phyloP scores from a whole-genome alignment of 2,888 invertebrate species.

The Euzetes globulus region DNA sequence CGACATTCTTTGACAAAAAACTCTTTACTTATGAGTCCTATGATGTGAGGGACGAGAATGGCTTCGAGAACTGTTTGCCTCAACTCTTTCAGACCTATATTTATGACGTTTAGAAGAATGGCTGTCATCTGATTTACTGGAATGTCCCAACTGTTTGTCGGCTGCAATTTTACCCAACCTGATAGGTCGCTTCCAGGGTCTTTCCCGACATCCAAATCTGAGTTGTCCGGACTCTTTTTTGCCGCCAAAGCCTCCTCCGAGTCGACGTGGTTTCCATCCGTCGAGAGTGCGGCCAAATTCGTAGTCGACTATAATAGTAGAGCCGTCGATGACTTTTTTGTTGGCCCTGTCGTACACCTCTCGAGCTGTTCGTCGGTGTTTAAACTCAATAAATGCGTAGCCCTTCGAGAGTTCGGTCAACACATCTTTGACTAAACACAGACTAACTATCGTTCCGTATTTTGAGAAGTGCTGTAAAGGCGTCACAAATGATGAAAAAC shows the following conservation, averaged over 20 bases:
- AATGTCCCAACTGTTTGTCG: neutral
- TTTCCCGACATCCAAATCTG: conserved; percentile 70
- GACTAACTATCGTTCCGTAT: conserved; percentile 59
- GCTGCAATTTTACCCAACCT: neutral
- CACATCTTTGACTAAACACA: conserved; percentile 65
- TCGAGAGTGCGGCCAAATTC: conserved; percentile 62
- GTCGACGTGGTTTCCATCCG: conserved; percentile 74
- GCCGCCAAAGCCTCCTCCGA: conserved; percentile 80
- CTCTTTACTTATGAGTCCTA: no score
- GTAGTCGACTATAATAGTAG: conserved; percentile 64
- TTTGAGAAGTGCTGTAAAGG: conserved; percentile 50
- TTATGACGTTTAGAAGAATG: neutral
- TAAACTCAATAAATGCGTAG: conserved; percentile 79
- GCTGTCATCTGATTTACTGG: neutral
- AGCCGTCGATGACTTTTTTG: conserved; percentile 59
- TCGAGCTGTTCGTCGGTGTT: conserved; percentile 55
- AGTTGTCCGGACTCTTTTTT: conserved; percentile 77
- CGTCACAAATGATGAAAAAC: neutral
- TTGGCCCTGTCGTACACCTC: conserved; percentile 58
- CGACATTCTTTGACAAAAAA: no score
- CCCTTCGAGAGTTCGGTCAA: conserved; percentile 74
- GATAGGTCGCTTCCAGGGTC: conserved; percentile 59
- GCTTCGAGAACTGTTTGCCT: no score
- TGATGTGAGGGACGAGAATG: no score
- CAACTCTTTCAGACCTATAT: neutral